These are phyloP conservation scores for Galerucella calmariensis DNA, from an alignment of 2,888 invertebrate genomes.

Conservation along the genomic window DNA sequence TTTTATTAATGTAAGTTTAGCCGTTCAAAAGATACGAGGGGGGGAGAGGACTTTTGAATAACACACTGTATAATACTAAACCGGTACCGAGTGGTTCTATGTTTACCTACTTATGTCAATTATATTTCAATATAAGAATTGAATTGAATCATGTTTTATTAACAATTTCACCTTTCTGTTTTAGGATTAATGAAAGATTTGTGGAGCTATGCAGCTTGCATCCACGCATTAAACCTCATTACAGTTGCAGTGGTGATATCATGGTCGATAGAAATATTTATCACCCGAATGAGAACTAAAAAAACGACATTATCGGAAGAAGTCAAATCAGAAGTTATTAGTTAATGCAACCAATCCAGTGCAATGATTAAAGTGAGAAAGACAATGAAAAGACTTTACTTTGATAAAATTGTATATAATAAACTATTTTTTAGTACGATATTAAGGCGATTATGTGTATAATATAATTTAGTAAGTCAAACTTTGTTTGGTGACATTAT, in stretches of 20 bases:
- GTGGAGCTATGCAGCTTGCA: constrained; percentile 73
- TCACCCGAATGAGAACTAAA: constrained; percentile 37
- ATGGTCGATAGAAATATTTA: constrained; percentile 72
- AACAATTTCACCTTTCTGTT: constrained; percentile 51
- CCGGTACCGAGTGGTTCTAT: no score
- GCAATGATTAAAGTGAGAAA: neutral
- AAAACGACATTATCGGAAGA: neutral
- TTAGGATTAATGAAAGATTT: constrained; percentile 76
- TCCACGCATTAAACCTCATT: constrained; percentile 72
- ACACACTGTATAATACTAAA: no score
- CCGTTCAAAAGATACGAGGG: no score
- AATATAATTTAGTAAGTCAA: no score
- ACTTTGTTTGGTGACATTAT: neutral
- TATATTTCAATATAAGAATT: neutral
- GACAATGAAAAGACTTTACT: no score
- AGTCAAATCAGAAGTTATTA: neutral
- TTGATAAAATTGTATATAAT: no score
- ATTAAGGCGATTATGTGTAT: no score
- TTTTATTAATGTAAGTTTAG: no score
- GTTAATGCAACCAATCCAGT: neutral
- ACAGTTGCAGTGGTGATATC: constrained; percentile 68
- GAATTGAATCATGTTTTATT: neutral
- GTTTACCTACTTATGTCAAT: neutral
- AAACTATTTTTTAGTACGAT: no score
- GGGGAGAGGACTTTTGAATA: no score